Base-by-base conservation (phyloP, 2,888 invertebrate species). In the Ferrisia virgata region DNA sequence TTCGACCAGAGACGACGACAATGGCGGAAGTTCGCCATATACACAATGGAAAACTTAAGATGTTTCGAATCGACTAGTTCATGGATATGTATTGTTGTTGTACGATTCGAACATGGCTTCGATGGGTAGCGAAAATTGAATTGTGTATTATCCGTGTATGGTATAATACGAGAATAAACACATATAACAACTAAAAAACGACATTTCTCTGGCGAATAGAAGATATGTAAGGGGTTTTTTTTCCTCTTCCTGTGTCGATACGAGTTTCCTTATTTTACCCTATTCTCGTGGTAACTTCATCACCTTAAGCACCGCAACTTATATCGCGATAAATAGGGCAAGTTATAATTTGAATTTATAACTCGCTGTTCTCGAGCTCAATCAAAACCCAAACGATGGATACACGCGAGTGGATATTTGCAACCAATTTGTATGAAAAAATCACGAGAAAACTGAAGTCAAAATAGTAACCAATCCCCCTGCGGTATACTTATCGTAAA, bases 11-110 rank as follows among this genome's bases (percentile, higher is more conserved):
- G n/a, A n/a, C n/a, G n/a, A n/a, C n/a, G n/a, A n/a, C n/a, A n/a
- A n/a, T 28, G 58, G 25, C 58, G 58, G 58, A 64, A 64, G 58
- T 64, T 64, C 28, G 58, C 58, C 58, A 28, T 64, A 22, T 53
- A 64, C 58, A 64, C 58, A 64, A 64, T 64, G 58, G 58, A 28
- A 64, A 64, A 64, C 58, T 64, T 64, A 64, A 64, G 58, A 64
- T 64, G 58, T 64, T 47, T 28, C 28, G 58, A 64, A 28, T 64
- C 28, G 58, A 64, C 58, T 64, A 6, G 4, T 8, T 8, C 4
- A 18, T 18, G 18, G n/a, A 47, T 47, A 18, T 18, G 58, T 28
- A 64, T 64, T 64, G 58, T 64, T 64, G 25, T 64, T 47, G 9
- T 47, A 18, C 47, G 2, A 47, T 6, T 6, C 36, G 36, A 36